Percentiles rank a stretch among this genome's conserved stretches.
phyloP scores from a whole-genome alignment of 2,113 vertebrate genomes.

The Rhabdomys dilectus region DNA sequence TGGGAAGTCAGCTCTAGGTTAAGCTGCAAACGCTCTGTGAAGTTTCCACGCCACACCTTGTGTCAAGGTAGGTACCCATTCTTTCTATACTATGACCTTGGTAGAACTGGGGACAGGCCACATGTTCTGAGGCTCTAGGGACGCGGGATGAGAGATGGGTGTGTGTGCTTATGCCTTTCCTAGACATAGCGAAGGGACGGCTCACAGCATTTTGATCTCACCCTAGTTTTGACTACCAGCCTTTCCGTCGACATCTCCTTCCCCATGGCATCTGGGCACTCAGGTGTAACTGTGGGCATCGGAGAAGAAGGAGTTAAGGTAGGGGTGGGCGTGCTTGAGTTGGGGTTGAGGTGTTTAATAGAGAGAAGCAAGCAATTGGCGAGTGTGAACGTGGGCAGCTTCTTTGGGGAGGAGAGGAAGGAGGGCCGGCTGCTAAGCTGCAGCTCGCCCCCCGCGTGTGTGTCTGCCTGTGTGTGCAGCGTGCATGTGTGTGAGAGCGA shows the following conservation, averaged over 20 bases:
- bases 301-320: constrained; percentile 69
- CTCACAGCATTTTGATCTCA: neutral
- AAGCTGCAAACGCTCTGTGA: neutral
- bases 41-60: neutral
- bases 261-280: neutral
- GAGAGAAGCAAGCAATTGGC: constrained; percentile 59
- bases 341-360: constrained; percentile 56
- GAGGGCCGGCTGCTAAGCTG: constrained; percentile 67
- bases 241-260: neutral
- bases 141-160: neutral
- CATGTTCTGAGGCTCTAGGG: neutral
- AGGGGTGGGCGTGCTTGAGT: neutral
- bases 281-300: constrained; percentile 56
- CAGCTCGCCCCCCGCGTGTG: constrained; percentile 70
- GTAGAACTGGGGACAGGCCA: neutral
- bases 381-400: constrained; percentile 79
- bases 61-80: neutral
- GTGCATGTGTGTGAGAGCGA: constrained; percentile 36
- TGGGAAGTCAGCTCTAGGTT: neutral
- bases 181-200: neutral
- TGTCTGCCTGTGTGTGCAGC: constrained; percentile 64
- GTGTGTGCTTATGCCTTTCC: neutral
- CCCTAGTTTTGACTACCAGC: neutral
- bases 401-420: constrained; percentile 59
- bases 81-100: constrained; percentile 46